Percentiles rank a stretch among this genome's conserved stretches.
These are phyloP conservation scores for Drosophila nigrodunni DNA, from an alignment of 1,140 invertebrate genomes.

Conservation along the genomic window DNA sequence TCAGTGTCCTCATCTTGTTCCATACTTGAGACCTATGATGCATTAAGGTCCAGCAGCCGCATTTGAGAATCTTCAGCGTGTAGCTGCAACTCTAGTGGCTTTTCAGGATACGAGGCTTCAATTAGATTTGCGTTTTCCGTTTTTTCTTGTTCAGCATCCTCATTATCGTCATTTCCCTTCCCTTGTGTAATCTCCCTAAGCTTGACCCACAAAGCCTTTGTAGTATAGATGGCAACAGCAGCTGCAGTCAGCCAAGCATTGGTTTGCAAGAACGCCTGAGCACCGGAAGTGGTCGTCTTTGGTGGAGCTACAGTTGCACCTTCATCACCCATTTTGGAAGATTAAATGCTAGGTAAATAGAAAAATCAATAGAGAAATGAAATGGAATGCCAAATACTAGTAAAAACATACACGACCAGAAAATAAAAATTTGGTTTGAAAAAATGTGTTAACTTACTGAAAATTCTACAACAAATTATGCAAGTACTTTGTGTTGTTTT, in stretches of 20 bases:
- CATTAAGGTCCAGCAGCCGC: background rate
- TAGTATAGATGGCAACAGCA: conserved; percentile 37
- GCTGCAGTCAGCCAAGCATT: conserved; percentile 37
- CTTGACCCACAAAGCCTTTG: conserved; percentile 48
- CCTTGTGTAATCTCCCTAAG: background rate
- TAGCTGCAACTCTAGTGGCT: background rate
- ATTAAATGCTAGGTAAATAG: background rate
- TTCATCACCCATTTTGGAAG: conserved; percentile 1
- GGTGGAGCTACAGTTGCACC: background rate
- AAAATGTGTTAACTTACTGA: background rate
- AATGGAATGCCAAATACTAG: background rate
- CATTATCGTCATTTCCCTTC: background rate
- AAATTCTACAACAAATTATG: background rate
- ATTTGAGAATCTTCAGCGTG: background rate
- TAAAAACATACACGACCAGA: no score
- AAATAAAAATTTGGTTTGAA: no score
- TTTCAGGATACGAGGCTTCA: background rate
- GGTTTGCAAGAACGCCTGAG: conserved; percentile 1
- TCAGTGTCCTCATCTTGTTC: background rate
- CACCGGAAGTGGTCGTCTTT: conserved; percentile 35
- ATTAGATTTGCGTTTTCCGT: background rate
- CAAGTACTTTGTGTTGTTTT: conserved; percentile 1
- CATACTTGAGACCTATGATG: background rate
- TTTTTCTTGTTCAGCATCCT: background rate
- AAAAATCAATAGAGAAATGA: background rate